These are phyloP conservation scores for Apis cerana DNA, from an alignment of 1,140 invertebrate genomes.

Conservation along the genomic window DNA sequence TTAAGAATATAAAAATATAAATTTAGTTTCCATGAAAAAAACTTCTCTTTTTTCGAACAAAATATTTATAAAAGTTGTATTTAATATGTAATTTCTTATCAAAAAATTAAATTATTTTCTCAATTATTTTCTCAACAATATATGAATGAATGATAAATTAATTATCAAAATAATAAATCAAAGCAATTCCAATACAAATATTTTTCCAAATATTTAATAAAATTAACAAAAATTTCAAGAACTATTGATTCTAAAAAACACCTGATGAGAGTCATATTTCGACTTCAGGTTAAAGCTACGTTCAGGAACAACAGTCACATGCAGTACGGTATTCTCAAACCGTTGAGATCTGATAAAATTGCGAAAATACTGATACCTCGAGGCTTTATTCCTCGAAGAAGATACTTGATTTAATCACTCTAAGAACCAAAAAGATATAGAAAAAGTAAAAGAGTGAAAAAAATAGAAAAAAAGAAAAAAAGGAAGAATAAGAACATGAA, in stretches of 20 bases:
- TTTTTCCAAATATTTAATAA: background rate
- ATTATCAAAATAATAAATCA: background rate
- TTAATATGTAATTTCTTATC: background rate
- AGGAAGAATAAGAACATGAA: background rate
- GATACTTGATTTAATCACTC: background rate
- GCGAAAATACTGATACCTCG: background rate
- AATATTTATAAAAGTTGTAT: background rate
- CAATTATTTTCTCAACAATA: background rate
- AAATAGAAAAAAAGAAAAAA: background rate
- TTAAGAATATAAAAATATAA: background rate
- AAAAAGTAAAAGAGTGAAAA: background rate
- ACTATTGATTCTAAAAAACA: too few relatives aligned
- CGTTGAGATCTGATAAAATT: background rate
- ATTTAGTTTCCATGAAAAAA: background rate
- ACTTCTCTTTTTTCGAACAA: background rate
- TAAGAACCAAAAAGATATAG: background rate
- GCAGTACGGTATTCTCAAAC: background rate
- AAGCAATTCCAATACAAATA: background rate
- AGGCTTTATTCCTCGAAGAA: background rate
- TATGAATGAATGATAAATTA: too few relatives aligned
- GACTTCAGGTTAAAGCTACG: conserved; percentile 37
- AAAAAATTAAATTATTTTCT: background rate
- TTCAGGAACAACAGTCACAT: conserved; percentile 26
- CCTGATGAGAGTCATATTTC: conserved; percentile 1
- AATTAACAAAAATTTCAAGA: too few relatives aligned